Base-by-base conservation (phyloP, 2,113 vertebrate species). In the Coryphaenoides rupestris region DNA sequence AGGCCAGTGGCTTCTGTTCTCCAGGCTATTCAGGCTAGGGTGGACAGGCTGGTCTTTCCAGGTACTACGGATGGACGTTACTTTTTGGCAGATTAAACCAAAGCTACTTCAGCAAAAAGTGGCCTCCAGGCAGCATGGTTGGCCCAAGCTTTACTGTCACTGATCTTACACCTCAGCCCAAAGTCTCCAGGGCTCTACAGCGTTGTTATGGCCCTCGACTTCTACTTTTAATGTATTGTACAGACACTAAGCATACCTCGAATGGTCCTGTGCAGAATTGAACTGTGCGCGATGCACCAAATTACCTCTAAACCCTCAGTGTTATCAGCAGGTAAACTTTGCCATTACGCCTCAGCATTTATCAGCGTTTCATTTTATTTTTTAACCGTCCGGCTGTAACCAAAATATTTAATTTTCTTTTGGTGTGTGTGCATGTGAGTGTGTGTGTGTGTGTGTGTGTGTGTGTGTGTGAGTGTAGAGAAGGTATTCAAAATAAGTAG, bases 251-350 rank as follows among this genome's bases (percentile, higher is more conserved):
- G 9, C 1, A 12, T 7, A 77, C 40, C 45, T 67, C 65, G 26
- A 49, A 16, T 60, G 55, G 70, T 13, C 2, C 21, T 50, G 45
- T 68, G 60, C 70, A 74, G 72, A 70, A 66, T 55, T 62, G 33
- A 40, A 33, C 56, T 55, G 14, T 15, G 26, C 10, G 4, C 59
- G 73, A 76, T 61, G 69, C 73, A 78, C 81, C 67, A 79, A 75
- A 85, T 82, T 88, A 88, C 88, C 88, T 87, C 84, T 40, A 86
- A 82, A 60, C 66, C 45, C 66, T 78, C 76, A 79, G 79, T 77
- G 82, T 85, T 89, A 86, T 85, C 80, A 82, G 62, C 77, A 72
- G n/a, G 77, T 74, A 68, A 63, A 73, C 74, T 12, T 81, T 76
- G 60, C 75, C 71, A 81, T 82, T 60, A 73, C 56, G 60, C 69